Conservation (phyloP, 1,140 invertebrate genomes). For the Bilobella aurantiaca region DNA sequence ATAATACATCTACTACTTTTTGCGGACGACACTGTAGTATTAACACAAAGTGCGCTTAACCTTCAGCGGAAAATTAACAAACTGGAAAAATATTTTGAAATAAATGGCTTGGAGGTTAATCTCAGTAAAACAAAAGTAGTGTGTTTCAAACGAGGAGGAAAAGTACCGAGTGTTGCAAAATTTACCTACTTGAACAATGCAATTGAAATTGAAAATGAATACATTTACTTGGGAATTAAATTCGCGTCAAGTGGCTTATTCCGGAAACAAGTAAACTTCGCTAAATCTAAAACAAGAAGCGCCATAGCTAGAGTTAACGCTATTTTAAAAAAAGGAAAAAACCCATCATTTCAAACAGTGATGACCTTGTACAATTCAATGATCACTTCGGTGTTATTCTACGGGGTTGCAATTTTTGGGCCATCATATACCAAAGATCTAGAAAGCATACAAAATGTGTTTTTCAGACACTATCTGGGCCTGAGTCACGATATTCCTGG, state of each 20-base stretch:
- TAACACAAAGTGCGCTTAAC: not conserved
- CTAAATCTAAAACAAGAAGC: not conserved
- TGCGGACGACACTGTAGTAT: conserved; percentile 16
- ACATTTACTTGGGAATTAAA: conserved; percentile 15
- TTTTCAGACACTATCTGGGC: too few species aligned
- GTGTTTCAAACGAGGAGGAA: conserved; percentile 1
- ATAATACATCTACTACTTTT: conserved; percentile 14
- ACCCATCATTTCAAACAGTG: not conserved
- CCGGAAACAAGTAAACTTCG: not conserved
- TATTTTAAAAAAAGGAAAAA: not conserved
- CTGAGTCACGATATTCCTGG: too few species aligned
- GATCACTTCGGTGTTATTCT: not conserved
- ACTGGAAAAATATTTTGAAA: conserved; percentile 5
- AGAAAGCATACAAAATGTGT: not conserved
- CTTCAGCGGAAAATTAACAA: conserved; percentile 20
- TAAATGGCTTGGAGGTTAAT: conserved; percentile 11
- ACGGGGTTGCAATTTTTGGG: not conserved
- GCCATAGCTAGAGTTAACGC: not conserved
- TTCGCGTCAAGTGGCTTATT: not conserved
- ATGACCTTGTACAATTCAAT: not conserved
- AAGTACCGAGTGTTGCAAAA: not conserved
- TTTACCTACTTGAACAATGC: not conserved
- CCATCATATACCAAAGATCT: not conserved
- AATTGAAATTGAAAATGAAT: not conserved
- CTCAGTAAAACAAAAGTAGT: conserved; percentile 16